phyloP scores from a whole-genome alignment of 2,888 invertebrate species.

The Sepioteuthis lessoniana region DNA sequence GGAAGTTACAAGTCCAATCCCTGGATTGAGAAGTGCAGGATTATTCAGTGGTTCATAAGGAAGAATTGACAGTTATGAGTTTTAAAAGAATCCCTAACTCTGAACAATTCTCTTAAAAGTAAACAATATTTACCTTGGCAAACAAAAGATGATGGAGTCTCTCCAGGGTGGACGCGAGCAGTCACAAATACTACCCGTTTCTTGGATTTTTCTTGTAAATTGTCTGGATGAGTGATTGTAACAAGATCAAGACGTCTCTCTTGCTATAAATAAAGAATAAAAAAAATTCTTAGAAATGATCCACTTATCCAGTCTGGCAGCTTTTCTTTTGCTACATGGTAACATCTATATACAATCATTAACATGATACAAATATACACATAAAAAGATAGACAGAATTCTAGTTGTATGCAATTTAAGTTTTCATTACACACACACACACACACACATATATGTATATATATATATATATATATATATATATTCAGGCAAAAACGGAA shows the following conservation, averaged over 20 bases:
- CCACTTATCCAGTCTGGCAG: background rate
- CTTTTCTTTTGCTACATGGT: background rate
- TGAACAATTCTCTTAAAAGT: background rate
- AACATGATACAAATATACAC: background rate
- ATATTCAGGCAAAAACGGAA: too few relatives aligned
- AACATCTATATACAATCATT: background rate
- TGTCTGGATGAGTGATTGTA: constrained; percentile 81
- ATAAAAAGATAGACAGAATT: too few relatives aligned
- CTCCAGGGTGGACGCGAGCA: constrained; percentile 93
- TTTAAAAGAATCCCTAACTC: background rate
- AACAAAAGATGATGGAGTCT: constrained; percentile 93
- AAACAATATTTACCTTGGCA: constrained; percentile 83
- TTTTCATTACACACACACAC: background rate
- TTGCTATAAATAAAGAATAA: constrained; percentile 81
- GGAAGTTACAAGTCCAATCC: background rate
- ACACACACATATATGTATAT: background rate
- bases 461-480: background rate
- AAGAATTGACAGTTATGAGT: background rate
- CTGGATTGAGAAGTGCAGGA: background rate
- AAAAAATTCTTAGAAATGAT: background rate
- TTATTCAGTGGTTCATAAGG: background rate
- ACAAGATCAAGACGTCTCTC: constrained; percentile 91
- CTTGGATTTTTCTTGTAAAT: constrained; percentile 77
- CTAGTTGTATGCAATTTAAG: background rate
- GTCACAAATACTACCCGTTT: constrained; percentile 89